Evolutionary conservation across 1,140 invertebrate genomes (phyloP), one percentile per base, ranked within the genome.

Genomic region (Procambarus virginalis): DNA sequence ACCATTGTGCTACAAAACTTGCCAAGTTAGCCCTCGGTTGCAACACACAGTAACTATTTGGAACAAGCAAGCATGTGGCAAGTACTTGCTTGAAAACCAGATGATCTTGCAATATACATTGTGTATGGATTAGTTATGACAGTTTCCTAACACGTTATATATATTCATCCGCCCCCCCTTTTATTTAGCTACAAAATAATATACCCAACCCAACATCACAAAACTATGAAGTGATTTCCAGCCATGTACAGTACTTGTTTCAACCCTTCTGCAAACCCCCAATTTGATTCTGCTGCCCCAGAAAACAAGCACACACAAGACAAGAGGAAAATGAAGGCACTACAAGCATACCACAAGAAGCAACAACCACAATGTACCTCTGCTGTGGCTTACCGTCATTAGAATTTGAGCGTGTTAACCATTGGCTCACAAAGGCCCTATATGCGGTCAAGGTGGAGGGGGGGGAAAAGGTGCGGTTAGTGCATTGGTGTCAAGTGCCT

Each of bases 341-440:
- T 45, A 55, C 48, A 88, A 60, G 73, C 49, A 82, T 3, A 46
- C 17, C 14, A 68, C 48, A 58, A 60, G 12, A 89, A 75, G 73
- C 73, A 78, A 34, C 51, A 51, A 89, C 88, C 88, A 89, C 88
- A 89, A 64, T 79, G 88, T 84, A 89, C 55, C 46, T 84, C 55
- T 51, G 49, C n/a, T 89, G 88, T 89, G 88, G 88, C 88, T 89
- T 89, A 89, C 88, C 88, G 88, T 89, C 82, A 78, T 89, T 89
- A 89, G 79, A 89, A 89, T 89, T 89, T 89, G 88, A 89, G 88
- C 82, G 88, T 89, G 88, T 89, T 89, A 84, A 89, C 88, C 88
- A 89, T 89, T 89, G 88, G 88, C 88, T 89, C 88, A 89, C 88
- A 89, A 84, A 89, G 81, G 73, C 88, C 88, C 88, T 89, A 84